A percentile compares a stretch with the other conserved stretches of the same genome.
These are phyloP conservation scores for Silurus aristotelis DNA, from an alignment of 2,797 vertebrate genomes.

Conservation along the genomic window DNA sequence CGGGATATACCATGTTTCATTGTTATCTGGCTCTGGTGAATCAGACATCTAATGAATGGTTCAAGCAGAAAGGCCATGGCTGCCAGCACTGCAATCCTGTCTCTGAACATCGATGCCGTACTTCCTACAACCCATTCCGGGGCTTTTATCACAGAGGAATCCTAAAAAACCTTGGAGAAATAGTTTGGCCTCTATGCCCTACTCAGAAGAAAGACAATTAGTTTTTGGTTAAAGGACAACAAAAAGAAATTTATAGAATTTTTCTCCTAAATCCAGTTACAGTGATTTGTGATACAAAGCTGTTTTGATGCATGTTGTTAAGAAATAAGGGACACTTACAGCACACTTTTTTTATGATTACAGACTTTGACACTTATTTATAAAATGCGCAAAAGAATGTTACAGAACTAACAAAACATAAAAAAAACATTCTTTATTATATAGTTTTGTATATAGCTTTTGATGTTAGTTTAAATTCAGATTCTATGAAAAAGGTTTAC, in stretches of 20 bases:
- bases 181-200: conserved; percentile 68
- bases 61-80: conserved; percentile 70
- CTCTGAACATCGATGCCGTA: conserved; percentile 50
- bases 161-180: conserved; percentile 72
- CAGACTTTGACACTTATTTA: not conserved
- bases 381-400: not conserved
- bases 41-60: conserved; percentile 94
- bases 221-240: not conserved
- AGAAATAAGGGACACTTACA: not conserved
- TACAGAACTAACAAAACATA: not conserved
- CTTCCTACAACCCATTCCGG: conserved; percentile 63
- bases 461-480: not conserved
- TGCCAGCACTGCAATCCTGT: conserved; percentile 72
- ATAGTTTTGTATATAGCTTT: not conserved
- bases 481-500: not conserved
- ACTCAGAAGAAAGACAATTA: conserved; percentile 73
- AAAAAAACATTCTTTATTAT: not conserved
- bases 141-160: conserved; percentile 74
- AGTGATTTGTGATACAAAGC: not conserved
- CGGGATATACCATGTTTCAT: conserved; percentile 82
- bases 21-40: conserved; percentile 84
- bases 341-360: not conserved
- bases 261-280: not conserved
- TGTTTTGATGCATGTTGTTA: not conserved
- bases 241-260: not conserved